A percentile compares a stretch with the other conserved stretches of the same genome.
phyloP scores from a whole-genome alignment of 2,797 vertebrate species.

The Gambelia wislizenii region DNA sequence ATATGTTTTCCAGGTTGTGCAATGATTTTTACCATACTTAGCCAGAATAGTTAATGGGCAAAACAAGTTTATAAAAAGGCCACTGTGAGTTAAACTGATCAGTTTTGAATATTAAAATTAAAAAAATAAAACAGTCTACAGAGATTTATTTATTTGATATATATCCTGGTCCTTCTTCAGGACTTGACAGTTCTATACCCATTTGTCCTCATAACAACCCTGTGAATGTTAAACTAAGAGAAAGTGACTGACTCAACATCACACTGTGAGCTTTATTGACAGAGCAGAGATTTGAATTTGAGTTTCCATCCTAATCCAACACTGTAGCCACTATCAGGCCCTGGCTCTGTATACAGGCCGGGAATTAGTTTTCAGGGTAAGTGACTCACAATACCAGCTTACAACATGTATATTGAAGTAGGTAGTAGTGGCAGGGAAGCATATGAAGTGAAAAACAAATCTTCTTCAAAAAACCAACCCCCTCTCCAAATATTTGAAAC shows the following conservation, averaged over 20 bases:
- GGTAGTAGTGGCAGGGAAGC: background rate
- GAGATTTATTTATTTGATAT: background rate
- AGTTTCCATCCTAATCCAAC: no score
- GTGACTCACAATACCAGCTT: background rate
- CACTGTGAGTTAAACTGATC: background rate
- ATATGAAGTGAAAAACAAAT: background rate
- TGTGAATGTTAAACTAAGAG: background rate
- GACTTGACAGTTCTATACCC: background rate
- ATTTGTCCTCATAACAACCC: background rate
- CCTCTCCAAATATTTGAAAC: background rate
- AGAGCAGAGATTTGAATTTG: background rate
- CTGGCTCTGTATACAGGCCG: background rate
- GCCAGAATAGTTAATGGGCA: background rate
- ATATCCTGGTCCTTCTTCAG: no score
- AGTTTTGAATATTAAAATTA: background rate
- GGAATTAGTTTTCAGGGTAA: background rate
- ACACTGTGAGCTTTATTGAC: background rate
- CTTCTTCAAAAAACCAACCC: no score
- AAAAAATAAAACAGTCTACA: background rate
- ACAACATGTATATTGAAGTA: background rate
- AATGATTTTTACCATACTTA: background rate
- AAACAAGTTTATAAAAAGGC: background rate
- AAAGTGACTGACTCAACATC: background rate
- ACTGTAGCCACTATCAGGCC: no score
- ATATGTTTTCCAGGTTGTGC: background rate